Conservation (phyloP, 2,113 vertebrate genomes). For the Spea bombifrons region DNA sequence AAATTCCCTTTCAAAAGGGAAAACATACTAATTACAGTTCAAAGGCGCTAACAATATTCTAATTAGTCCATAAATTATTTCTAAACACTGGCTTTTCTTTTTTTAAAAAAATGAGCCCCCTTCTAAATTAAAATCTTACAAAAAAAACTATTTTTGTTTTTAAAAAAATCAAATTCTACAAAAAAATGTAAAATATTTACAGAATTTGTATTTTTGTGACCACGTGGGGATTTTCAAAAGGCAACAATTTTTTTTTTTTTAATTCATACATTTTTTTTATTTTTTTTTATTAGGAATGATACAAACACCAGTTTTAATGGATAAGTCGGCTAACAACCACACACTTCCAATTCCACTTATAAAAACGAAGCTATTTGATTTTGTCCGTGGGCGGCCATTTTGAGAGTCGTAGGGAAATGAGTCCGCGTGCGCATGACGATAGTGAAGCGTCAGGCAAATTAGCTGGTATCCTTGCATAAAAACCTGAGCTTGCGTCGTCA, state of each 20-base stretch:
- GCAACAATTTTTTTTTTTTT: neutral
- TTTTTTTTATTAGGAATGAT: slow-evolving; percentile 3
- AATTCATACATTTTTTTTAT: neutral
- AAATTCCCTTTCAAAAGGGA: slow-evolving; percentile 12
- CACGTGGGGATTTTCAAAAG: neutral
- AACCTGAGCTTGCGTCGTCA: slow-evolving; percentile 21
- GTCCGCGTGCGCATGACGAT: neutral
- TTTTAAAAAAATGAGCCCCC: slow-evolving; percentile 21
- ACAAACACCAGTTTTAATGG: neutral
- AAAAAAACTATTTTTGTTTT: slow-evolving; percentile 38
- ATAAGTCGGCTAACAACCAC: neutral
- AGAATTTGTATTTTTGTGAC: slow-evolving; percentile 10
- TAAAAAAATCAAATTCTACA: slow-evolving; percentile 40
- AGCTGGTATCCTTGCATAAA: slow-evolving; percentile 15
- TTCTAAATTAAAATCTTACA: slow-evolving; percentile 33
- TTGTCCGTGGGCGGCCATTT: slow-evolving; percentile 18
- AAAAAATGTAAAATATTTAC: slow-evolving; percentile 47
- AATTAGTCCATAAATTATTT: slow-evolving; percentile 47
- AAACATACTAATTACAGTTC: slow-evolving; percentile 42
- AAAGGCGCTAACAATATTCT: slow-evolving; percentile 42
- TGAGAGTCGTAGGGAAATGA: neutral
- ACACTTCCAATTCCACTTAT: neutral
- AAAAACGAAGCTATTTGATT: slow-evolving; percentile 2
- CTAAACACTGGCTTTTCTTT: slow-evolving; percentile 28
- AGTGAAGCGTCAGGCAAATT: slow-evolving; percentile 12